Evolutionary conservation across 2,797 vertebrate species (phyloP).

Genomic region (Epinephelus coioides): DNA sequence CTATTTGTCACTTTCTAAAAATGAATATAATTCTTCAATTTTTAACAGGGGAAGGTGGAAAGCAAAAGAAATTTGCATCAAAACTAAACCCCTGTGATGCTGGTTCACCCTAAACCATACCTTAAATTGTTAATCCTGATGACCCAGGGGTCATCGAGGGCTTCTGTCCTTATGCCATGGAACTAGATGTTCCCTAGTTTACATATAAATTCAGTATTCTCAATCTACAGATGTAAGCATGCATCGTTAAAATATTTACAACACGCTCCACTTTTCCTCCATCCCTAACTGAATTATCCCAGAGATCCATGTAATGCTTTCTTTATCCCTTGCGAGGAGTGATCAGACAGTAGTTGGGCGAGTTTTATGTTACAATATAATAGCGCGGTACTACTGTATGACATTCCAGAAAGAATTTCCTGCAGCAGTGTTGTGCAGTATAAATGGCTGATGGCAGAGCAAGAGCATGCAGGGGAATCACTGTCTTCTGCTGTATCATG

Average conservation of each 20-base stretch:
- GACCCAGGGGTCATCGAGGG: neutral
- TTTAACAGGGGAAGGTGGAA: neutral
- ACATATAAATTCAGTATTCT: neutral
- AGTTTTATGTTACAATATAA: conserved; percentile 42
- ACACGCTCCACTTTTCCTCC: neutral
- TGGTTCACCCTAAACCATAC: neutral
- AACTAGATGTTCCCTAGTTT: neutral
- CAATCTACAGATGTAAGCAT: neutral
- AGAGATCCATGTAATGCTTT: conserved; percentile 18
- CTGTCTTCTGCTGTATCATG: conserved; percentile 5
- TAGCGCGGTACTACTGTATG: conserved; percentile 2
- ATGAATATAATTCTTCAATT: neutral
- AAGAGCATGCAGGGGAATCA: conserved; percentile 16
- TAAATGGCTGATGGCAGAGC: conserved; percentile 12
- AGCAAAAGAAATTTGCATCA: neutral
- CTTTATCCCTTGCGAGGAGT: conserved; percentile 7
- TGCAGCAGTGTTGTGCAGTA: conserved; percentile 1
- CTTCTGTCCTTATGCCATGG: neutral
- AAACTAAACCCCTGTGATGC: neutral
- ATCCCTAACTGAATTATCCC: conserved; percentile 26
- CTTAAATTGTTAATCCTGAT: neutral
- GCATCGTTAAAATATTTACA: conserved; percentile 8
- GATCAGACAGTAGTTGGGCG: conserved; percentile 16
- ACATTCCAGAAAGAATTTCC: conserved; percentile 16
- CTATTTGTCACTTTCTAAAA: neutral